Conservation (phyloP, 2,797 vertebrate species). For the Parambassis ranga region DNA sequence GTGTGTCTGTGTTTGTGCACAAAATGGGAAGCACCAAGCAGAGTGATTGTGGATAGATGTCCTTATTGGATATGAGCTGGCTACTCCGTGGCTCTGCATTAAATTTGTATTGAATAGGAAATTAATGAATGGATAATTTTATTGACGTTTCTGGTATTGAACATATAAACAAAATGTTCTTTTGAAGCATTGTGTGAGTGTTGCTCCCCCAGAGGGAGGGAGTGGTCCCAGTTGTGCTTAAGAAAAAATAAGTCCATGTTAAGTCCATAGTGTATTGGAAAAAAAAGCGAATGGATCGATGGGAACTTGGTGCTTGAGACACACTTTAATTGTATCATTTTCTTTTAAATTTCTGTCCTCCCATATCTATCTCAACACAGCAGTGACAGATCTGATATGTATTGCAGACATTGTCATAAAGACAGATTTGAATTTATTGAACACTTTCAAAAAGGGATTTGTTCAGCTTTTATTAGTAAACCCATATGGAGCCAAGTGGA, state of each 20-base stretch:
- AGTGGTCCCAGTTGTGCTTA: constrained; percentile 68
- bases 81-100: constrained; percentile 74
- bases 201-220: constrained; percentile 49
- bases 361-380: constrained; percentile 58
- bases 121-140: constrained; percentile 78
- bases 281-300: constrained; percentile 68
- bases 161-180: constrained; percentile 79
- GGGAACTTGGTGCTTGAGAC: constrained; percentile 59
- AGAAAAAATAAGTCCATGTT: constrained; percentile 79
- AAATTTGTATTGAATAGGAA: constrained; percentile 74
- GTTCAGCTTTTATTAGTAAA: constrained; percentile 50
- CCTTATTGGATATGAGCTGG: constrained; percentile 77
- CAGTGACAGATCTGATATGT: constrained; percentile 71
- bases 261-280: constrained; percentile 73
- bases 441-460: constrained; percentile 63
- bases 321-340: constrained; percentile 73
- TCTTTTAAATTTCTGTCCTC: constrained; percentile 66
- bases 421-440: constrained; percentile 72
- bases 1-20: background rate
- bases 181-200: constrained; percentile 74
- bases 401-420: constrained; percentile 68
- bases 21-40: constrained; percentile 24
- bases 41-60: constrained; percentile 69
- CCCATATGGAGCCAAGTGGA: constrained; percentile 10
- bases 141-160: constrained; percentile 76